These are phyloP conservation scores for Anas georgica DNA, from an alignment of 2,797 vertebrate genomes.

Conservation along the genomic window DNA sequence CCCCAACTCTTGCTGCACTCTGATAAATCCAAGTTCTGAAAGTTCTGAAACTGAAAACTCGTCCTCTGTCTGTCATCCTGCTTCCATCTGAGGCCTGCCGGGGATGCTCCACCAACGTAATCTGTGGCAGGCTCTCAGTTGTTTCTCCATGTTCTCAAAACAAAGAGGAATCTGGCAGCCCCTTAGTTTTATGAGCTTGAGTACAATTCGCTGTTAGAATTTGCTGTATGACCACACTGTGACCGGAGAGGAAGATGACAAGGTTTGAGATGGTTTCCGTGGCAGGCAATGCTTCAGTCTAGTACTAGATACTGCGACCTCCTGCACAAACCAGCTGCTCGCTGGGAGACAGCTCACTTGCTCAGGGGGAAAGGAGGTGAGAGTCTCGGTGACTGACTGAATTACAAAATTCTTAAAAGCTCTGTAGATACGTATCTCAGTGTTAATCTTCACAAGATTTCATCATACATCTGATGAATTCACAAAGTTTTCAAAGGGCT, in stretches of 20 bases:
- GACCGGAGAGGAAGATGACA: background rate
- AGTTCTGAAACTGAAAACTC: background rate
- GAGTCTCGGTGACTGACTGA: background rate
- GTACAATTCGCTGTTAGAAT: background rate
- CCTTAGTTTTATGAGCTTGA: background rate
- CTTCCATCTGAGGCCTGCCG: background rate
- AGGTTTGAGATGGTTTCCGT: background rate
- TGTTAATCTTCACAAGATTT: background rate
- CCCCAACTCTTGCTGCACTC: background rate
- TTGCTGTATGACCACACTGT: background rate
- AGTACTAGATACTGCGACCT: background rate
- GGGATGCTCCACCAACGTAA: accelerated
- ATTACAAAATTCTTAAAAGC: background rate
- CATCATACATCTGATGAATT: background rate
- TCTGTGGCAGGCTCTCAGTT: background rate
- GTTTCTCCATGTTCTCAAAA: background rate
- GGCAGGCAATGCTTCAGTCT: background rate
- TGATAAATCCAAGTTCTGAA: background rate
- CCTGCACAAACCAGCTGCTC: background rate
- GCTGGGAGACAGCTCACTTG: background rate
- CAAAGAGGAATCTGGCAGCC: background rate
- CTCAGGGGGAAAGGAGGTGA: background rate
- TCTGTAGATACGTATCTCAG: background rate
- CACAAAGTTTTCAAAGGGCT: background rate
- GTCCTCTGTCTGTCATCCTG: background rate